These are phyloP conservation scores for Drosophila tanythrix DNA, from an alignment of 2,888 invertebrate genomes.

Conservation along the genomic window DNA sequence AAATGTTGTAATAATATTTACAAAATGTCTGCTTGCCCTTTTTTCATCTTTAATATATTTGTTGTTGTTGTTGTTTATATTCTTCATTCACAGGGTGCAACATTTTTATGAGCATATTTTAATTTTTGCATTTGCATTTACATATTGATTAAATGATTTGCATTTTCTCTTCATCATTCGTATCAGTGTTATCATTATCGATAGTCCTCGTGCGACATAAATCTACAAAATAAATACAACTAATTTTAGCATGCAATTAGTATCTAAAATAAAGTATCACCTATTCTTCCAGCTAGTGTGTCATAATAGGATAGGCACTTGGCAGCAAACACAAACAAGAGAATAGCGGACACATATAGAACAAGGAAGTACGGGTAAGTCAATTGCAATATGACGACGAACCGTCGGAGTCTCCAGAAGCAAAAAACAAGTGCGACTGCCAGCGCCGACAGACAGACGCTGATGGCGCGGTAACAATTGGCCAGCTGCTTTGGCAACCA, in stretches of 20 bases:
- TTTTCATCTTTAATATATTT: constrained; percentile 25
- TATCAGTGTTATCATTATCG: constrained; percentile 8
- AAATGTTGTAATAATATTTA: constrained; percentile 75
- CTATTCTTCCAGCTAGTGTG: background rate
- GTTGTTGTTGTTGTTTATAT: background rate
- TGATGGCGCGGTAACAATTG: constrained; percentile 27
- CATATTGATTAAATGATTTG: constrained; percentile 79
- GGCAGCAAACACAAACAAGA: background rate
- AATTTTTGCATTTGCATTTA: constrained; percentile 72
- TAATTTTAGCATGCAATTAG: constrained; percentile 8
- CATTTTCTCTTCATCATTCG: constrained; percentile 48
- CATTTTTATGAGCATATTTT: constrained; percentile 67
- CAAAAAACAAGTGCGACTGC: background rate
- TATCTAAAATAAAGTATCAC: background rate
- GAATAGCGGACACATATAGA: constrained; percentile 16
- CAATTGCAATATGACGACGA: constrained; percentile 19
- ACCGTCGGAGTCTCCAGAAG: constrained; percentile 10
- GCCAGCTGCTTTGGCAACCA: constrained; percentile 16
- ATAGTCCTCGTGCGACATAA: background rate
- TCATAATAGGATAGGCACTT: background rate
- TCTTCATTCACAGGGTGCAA: constrained; percentile 36
- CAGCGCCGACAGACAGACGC: constrained; percentile 19
- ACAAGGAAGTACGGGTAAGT: constrained; percentile 13
- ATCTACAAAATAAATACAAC: constrained; percentile 33
- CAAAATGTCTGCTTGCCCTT: constrained; percentile 73